These are phyloP conservation scores for Patagioenas fasciata DNA, from an alignment of 2,113 vertebrate genomes.

Conservation along the genomic window DNA sequence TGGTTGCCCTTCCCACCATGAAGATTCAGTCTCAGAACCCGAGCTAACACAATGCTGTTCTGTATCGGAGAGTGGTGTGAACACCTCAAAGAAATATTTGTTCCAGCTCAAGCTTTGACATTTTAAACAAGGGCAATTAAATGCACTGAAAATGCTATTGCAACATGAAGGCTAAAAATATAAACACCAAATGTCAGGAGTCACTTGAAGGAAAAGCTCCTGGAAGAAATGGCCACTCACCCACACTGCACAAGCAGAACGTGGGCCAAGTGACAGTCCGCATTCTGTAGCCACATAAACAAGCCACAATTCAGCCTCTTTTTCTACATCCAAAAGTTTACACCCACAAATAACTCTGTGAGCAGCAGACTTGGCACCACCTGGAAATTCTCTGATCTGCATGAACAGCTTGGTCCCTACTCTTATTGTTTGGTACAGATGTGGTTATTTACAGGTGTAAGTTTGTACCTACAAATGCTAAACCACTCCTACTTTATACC, in stretches of 20 bases:
- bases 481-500: not conserved
- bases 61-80: not conserved
- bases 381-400: not conserved
- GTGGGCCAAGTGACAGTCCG: not conserved
- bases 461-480: not conserved
- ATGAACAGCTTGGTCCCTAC: not conserved
- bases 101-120: not conserved
- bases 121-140: constrained; percentile 6
- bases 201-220: not conserved
- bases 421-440: not conserved
- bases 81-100: not conserved
- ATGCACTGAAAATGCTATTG: not conserved
- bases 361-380: not conserved
- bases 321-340: not conserved
- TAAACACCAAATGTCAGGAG: not conserved
- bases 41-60: not conserved
- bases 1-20: not conserved
- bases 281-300: not conserved
- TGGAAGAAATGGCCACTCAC: not conserved
- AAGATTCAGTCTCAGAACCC: not conserved
- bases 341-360: not conserved
- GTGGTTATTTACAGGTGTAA: fast-evolving
- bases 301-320: not conserved
- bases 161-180: constrained; percentile 13
- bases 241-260: not conserved